A percentile compares a stretch with the other conserved stretches of the same genome.
Conservation (phyloP, 2,888 invertebrate genomes). For the Timema podura region DNA sequence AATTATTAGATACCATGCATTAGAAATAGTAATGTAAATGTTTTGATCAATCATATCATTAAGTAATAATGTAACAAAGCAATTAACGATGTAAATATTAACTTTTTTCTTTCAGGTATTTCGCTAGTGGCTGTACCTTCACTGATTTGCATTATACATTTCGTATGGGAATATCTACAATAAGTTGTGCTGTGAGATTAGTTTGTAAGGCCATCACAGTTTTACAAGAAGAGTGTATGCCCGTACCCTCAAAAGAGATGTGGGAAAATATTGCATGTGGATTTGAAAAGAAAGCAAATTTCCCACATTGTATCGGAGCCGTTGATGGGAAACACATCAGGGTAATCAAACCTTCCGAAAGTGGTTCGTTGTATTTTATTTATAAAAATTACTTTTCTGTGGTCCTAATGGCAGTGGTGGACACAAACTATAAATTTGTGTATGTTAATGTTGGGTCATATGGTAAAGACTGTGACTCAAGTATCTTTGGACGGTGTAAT, state of each 20-base stretch:
- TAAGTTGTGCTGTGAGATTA: slow-evolving; percentile 31
- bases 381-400: slow-evolving; percentile 20
- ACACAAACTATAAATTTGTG: slow-evolving; percentile 28
- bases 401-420: slow-evolving; percentile 29
- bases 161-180: slow-evolving; percentile 33
- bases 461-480: slow-evolving; percentile 20
- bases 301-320: slow-evolving; percentile 34
- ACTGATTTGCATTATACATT: slow-evolving; percentile 33
- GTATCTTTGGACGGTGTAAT: neutral
- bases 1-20: no score
- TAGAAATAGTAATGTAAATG: no score
- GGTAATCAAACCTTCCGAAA: no score
- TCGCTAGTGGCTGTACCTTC: slow-evolving; percentile 34
- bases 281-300: slow-evolving; percentile 34
- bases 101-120: slow-evolving; percentile 30
- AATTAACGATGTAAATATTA: no score
- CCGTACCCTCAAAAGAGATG: slow-evolving; percentile 25
- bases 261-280: slow-evolving; percentile 32
- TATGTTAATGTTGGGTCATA: slow-evolving; percentile 25
- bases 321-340: slow-evolving; percentile 34
- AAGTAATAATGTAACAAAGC: no score
- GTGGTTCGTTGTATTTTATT: no score
- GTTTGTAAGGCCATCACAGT: slow-evolving; percentile 31
- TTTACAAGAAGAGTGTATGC: slow-evolving; percentile 33
- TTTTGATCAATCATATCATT: no score